Base-by-base conservation (phyloP, 2,113 vertebrate genomes). In the Elephantulus edwardii region DNA sequence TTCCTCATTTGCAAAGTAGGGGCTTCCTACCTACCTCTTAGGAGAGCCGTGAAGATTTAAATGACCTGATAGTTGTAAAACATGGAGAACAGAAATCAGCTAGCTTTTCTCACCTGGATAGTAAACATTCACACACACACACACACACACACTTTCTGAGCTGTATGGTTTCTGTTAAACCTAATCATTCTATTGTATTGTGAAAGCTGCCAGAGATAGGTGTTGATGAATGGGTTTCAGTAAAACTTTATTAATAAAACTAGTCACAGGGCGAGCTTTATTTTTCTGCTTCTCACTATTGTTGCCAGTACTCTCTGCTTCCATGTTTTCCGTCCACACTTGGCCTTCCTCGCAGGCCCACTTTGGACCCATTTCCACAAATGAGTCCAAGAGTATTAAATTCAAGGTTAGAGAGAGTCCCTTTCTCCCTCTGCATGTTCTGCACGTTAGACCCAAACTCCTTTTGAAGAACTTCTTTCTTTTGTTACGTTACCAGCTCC, bases 191-290 rank as follows among this genome's bases (percentile, higher is more conserved):
- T 22, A 24, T 75, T 42, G 58, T 7, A 0, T 81, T n/a, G 0
- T 12, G 24, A 66, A 66, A 48, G 64, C 33, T 35, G 82, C 71
- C 44, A 35, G 33, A 68, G 46, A 52, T 30, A 71, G 13, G 38
- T 35, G 6, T n/a, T 4, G 17, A 6, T 66, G 28, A 77, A 35
- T 12, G 48, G 58, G 30, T 89, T 68, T 83, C 33, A 74, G 8
- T 75, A 64, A 88, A 86, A 80, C 71, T 80, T 89, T 74, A 87
- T 64, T 71, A 50, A 19, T 33, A 81, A 60, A 58, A 94, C 22
- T 33, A 76, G 17, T 12, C 42, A 7, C 58, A 66, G 46, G 71
- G 40, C 62, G 77, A 17, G 30, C 35, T 24, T 33, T n/a, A 5
- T 42, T 48, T 1, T 68, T 76, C 8, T 70, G 64, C 8, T 79